These are phyloP conservation scores for Meghimatium bilineatum DNA, from an alignment of 2,888 invertebrate species.

Conservation along the genomic window DNA sequence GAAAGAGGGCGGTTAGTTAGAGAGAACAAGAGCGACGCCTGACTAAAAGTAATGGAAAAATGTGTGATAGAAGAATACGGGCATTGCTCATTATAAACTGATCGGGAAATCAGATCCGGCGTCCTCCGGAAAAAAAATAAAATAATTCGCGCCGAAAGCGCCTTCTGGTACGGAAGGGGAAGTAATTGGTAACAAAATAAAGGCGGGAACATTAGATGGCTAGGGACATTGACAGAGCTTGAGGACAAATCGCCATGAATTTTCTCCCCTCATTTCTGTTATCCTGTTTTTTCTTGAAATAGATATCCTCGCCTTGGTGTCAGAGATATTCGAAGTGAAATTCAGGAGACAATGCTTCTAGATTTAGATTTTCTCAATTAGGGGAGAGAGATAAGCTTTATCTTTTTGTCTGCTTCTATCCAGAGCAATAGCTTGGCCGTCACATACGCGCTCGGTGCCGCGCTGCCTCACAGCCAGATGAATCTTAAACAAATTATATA, in stretches of 20 bases:
- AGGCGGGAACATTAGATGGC: conserved; percentile 3
- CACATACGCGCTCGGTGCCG: too few species aligned
- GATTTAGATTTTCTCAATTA: neutral
- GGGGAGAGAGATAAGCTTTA: neutral
- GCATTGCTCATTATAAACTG: conserved; percentile 26
- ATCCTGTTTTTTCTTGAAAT: neutral
- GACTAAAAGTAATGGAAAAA: neutral
- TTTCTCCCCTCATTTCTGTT: neutral
- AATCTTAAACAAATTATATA: too few species aligned
- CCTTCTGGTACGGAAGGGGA: neutral
- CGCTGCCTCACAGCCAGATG: too few species aligned
- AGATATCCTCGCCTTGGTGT: neutral
- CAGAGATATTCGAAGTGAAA: neutral
- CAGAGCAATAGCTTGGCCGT: too few species aligned
- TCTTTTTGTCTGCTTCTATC: too few species aligned
- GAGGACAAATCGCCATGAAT: conserved; percentile 1
- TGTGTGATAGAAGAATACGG: neutral
- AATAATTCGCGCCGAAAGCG: neutral
- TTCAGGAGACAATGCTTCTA: neutral
- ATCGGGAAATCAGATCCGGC: neutral
- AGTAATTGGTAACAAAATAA: conserved; percentile 11
- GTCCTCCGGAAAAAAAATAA: neutral
- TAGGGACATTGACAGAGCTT: conserved; percentile 6
- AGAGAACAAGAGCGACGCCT: neutral
- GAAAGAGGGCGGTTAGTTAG: neutral